These are phyloP conservation scores for Athetis lepigone DNA, from an alignment of 2,888 invertebrate species.

Conservation along the genomic window DNA sequence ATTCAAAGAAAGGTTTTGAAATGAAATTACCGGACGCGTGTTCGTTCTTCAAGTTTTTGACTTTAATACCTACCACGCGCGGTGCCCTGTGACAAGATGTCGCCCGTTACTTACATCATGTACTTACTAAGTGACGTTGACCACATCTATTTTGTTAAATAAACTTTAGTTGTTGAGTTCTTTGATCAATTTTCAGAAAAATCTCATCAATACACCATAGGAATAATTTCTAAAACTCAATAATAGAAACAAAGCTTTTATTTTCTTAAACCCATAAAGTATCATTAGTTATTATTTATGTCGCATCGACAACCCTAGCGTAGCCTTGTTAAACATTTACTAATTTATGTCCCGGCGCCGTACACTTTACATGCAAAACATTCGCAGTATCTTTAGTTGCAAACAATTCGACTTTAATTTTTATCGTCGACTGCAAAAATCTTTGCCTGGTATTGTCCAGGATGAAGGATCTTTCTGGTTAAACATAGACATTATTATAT, in stretches of 20 bases:
- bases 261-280: not conserved
- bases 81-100: too few species aligned
- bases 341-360: conserved; percentile 56
- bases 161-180: too few species aligned
- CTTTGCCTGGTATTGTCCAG: not conserved
- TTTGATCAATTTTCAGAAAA: too few species aligned
- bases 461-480: not conserved
- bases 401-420: conserved; percentile 38
- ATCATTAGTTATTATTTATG: not conserved
- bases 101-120: too few species aligned
- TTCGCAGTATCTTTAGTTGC: conserved; percentile 17
- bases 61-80: too few species aligned
- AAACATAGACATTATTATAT: not conserved
- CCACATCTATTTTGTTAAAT: too few species aligned
- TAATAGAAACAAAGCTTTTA: not conserved
- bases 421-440: conserved; percentile 29
- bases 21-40: too few species aligned
- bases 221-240: not conserved
- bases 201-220: too few species aligned
- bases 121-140: too few species aligned
- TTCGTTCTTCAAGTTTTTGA: too few species aligned
- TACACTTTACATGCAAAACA: conserved; percentile 47
- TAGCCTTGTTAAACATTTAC: conserved; percentile 38
- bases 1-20: too few species aligned
- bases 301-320: conserved; percentile 45